Percentiles rank a stretch among this genome's conserved stretches.
phyloP scores from a whole-genome alignment of 2,888 invertebrate genomes.

The Pantelozetes paolii region DNA sequence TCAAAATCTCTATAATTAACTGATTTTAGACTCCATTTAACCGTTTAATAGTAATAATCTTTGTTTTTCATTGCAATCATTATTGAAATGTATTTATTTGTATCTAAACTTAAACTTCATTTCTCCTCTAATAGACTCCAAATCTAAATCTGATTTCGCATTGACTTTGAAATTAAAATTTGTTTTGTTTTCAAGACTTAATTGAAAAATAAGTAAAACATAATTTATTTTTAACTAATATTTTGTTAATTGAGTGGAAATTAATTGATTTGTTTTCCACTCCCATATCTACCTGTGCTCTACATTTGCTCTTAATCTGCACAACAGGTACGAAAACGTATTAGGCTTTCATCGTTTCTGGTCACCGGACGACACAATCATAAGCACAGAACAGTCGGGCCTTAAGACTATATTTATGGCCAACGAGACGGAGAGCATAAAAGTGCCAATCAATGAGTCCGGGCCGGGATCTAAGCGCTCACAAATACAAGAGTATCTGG shows the following conservation, averaged over 20 bases:
- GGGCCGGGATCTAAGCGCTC: slow-evolving; percentile 89
- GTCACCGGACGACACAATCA: slow-evolving; percentile 94
- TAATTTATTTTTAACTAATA: too few species aligned
- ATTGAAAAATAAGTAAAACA: too few species aligned
- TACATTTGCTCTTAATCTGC: background rate
- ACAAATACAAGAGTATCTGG: slow-evolving; percentile 92
- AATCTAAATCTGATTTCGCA: too few species aligned
- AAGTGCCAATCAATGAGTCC: slow-evolving; percentile 96
- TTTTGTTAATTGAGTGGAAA: too few species aligned
- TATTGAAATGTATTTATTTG: too few species aligned
- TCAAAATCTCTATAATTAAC: too few species aligned
- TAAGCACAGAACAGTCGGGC: slow-evolving; percentile 92
- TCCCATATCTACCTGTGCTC: background rate
- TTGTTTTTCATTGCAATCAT: too few species aligned
- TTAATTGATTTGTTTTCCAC: too few species aligned
- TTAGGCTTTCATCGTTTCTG: slow-evolving; percentile 82
- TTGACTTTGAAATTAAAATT: too few species aligned
- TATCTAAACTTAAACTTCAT: too few species aligned
- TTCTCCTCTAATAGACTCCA: too few species aligned
- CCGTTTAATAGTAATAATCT: background rate
- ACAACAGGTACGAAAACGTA: slow-evolving; percentile 59
- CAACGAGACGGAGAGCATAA: slow-evolving; percentile 94
- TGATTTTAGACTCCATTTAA: background rate
- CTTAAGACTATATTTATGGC: slow-evolving; percentile 92
- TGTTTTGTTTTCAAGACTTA: too few species aligned